Percentiles rank a stretch among this genome's conserved stretches.
Evolutionary conservation across 1,140 invertebrate genomes (phyloP).

Genomic region (Nomia melanderi): DNA sequence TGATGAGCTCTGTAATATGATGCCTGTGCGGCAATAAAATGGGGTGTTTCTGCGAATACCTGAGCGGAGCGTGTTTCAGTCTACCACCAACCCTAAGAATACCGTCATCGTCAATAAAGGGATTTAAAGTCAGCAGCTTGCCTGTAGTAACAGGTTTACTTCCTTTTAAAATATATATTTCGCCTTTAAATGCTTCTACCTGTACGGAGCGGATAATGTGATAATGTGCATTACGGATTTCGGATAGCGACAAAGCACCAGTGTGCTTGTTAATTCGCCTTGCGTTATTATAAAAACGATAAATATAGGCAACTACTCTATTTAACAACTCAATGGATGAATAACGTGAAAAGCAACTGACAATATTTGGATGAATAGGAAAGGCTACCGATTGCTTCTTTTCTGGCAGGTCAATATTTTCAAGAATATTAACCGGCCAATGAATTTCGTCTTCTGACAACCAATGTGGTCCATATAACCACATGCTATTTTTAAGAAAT

Average conservation of each 20-base stretch:
- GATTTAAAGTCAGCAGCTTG: background rate
- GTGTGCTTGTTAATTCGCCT: too few species aligned
- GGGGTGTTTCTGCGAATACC: conserved; percentile 1
- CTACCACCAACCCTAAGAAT: conserved; percentile 8
- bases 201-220: background rate
- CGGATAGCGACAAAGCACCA: background rate
- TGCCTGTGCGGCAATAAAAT: background rate
- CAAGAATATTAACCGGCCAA: background rate
- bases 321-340: background rate
- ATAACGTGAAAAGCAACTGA: background rate
- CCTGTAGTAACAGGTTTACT: background rate
- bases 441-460: background rate
- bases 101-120: background rate
- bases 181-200: background rate
- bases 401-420: background rate
- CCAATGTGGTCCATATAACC: background rate
- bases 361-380: background rate
- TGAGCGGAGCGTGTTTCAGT: background rate
- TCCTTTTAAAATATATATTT: background rate
- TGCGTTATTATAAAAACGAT: background rate
- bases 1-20: conserved; percentile 1
- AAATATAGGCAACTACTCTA: background rate
- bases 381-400: background rate
- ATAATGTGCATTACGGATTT: background rate
- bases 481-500: background rate